A percentile compares a stretch with the other conserved stretches of the same genome.
phyloP scores from a whole-genome alignment of 2,888 invertebrate genomes.

The Artemia sinica region DNA sequence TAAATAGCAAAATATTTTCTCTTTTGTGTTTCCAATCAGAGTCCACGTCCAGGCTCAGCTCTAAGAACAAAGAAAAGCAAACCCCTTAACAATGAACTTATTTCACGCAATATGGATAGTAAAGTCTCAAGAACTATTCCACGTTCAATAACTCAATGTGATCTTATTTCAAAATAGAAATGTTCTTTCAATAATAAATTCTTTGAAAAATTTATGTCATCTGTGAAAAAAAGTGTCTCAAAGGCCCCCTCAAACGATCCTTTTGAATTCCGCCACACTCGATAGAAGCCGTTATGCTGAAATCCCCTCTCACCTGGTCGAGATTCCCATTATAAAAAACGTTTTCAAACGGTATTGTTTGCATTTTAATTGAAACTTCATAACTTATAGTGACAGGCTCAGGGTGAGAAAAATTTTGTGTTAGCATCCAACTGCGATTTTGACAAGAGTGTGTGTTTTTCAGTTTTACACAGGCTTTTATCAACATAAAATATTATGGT shows the following conservation, averaged over 20 bases:
- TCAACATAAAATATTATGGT: constrained; percentile 6
- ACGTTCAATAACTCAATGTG: too few relatives aligned
- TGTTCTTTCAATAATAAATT: too few relatives aligned
- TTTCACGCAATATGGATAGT: too few relatives aligned
- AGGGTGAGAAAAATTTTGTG: constrained; percentile 9
- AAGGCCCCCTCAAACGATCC: neutral
- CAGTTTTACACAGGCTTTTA: neutral
- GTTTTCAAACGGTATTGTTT: constrained; percentile 12
- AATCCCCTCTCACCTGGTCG: constrained; percentile 10
- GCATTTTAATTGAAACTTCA: constrained; percentile 14
- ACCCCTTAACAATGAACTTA: too few relatives aligned
- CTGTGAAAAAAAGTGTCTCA: too few relatives aligned
- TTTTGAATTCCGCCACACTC: constrained; percentile 8
- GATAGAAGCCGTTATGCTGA: constrained; percentile 1
- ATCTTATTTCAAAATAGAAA: too few relatives aligned
- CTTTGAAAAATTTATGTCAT: too few relatives aligned
- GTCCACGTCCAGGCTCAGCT: too few relatives aligned
- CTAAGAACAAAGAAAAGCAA: too few relatives aligned
- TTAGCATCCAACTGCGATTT: constrained; percentile 1
- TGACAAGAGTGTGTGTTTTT: constrained; percentile 12
- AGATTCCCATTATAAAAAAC: constrained; percentile 11
- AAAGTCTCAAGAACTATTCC: too few relatives aligned
- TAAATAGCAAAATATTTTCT: too few relatives aligned
- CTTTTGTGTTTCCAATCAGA: too few relatives aligned
- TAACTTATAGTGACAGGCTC: constrained; percentile 11